Evolutionary conservation across 2,888 invertebrate genomes (phyloP).

Genomic region (Drosophila merina): DNA sequence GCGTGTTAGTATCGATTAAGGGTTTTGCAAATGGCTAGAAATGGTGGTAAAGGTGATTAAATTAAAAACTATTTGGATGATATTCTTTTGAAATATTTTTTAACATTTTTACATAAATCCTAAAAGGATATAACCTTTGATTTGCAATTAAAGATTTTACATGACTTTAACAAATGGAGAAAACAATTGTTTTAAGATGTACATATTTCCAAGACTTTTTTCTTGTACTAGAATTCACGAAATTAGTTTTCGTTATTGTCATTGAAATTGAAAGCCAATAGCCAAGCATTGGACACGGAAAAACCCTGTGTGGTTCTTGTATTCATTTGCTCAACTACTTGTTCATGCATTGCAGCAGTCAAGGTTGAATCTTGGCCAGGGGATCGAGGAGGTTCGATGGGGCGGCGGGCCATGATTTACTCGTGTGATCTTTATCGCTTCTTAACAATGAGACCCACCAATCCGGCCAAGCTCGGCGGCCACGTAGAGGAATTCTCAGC

Average conservation of each 20-base stretch:
- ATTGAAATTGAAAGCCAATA: background rate
- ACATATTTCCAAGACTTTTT: too few relatives aligned
- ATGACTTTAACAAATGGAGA: background rate
- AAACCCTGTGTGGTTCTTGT: slow-evolving; percentile 52
- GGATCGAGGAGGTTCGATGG: slow-evolving; percentile 8
- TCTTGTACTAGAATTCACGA: too few relatives aligned
- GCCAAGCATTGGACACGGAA: slow-evolving; percentile 9
- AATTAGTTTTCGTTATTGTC: slow-evolving; percentile 11
- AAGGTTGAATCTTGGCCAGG: slow-evolving; percentile 22
- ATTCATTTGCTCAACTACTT: slow-evolving; percentile 75
- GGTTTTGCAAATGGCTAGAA: background rate
- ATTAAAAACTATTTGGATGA: background rate
- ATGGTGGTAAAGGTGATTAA: background rate
- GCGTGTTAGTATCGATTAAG: slow-evolving; percentile 7
- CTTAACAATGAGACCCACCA: slow-evolving; percentile 63
- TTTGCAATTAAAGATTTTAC: background rate
- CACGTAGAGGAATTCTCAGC: slow-evolving; percentile 63
- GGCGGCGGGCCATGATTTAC: slow-evolving; percentile 67
- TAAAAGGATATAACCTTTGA: background rate
- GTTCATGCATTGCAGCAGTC: slow-evolving; percentile 67
- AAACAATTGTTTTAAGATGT: too few relatives aligned
- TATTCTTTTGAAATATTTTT: background rate
- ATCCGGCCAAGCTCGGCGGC: slow-evolving; percentile 24
- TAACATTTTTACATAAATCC: too few relatives aligned
- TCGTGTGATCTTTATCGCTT: slow-evolving; percentile 70